phyloP scores from a whole-genome alignment of 2,113 vertebrate genomes.

The Sinocyclocheilus anophthalmus region DNA sequence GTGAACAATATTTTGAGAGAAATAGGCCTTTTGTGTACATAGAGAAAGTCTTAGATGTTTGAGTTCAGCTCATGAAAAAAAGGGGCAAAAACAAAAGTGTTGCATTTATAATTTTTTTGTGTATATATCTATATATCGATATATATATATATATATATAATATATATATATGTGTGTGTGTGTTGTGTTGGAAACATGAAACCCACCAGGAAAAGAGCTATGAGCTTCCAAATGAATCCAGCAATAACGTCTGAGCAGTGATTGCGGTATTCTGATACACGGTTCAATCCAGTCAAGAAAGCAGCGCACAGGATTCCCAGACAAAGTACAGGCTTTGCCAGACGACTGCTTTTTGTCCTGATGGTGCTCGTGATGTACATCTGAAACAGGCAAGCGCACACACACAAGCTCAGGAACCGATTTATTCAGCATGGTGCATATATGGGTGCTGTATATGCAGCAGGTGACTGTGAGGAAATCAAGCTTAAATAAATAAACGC shows the following conservation, averaged over 20 bases:
- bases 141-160: too few relatives aligned
- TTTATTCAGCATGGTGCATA: neutral
- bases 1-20: too few relatives aligned
- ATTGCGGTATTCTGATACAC: slow-evolving; percentile 96
- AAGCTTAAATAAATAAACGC: slow-evolving; percentile 26
- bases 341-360: slow-evolving; percentile 94
- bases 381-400: slow-evolving; percentile 68
- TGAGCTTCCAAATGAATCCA: slow-evolving; percentile 91
- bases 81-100: too few relatives aligned
- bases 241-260: slow-evolving; percentile 96
- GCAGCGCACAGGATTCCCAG: slow-evolving; percentile 92
- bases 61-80: too few relatives aligned
- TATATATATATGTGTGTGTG: too few relatives aligned
- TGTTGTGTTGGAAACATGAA: neutral
- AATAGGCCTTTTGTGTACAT: too few relatives aligned
- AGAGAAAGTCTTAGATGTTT: too few relatives aligned
- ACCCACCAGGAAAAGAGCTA: slow-evolving; percentile 94
- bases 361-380: slow-evolving; percentile 99
- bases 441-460: too few relatives aligned
- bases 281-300: slow-evolving; percentile 92
- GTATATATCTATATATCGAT: too few relatives aligned
- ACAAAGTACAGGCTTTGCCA: slow-evolving; percentile 95
- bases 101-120: too few relatives aligned
- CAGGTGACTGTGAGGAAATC: slow-evolving; percentile 11
- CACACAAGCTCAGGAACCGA: neutral